Evolutionary conservation across 2,113 vertebrate genomes (phyloP).

Genomic region (Mormyrus lacerda): DNA sequence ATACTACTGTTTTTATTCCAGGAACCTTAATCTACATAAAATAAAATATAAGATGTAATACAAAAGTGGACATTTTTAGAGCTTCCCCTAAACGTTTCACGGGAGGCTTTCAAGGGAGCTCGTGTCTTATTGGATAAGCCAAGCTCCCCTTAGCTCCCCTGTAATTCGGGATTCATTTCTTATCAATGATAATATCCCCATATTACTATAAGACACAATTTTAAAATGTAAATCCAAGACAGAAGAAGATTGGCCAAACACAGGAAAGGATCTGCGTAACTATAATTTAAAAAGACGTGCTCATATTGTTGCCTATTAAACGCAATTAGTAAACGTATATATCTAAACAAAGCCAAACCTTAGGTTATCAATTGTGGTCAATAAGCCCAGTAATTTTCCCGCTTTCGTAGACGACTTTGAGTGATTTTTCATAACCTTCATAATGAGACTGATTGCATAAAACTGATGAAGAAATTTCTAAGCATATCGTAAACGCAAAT

Average conservation of each 20-base stretch:
- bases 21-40: too few species aligned
- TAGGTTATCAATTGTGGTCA: background rate
- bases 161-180: background rate
- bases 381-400: background rate
- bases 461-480: background rate
- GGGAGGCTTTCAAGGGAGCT: too few species aligned
- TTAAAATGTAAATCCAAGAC: background rate
- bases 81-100: too few species aligned
- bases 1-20: too few species aligned
- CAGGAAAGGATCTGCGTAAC: background rate
- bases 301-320: background rate
- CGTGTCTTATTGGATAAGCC: too few species aligned
- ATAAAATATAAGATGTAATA: too few species aligned
- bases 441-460: background rate
- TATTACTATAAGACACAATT: background rate
- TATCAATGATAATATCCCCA: background rate
- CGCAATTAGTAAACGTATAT: background rate
- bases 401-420: background rate
- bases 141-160: too few species aligned
- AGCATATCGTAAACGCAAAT: background rate
- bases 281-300: background rate
- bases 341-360: background rate
- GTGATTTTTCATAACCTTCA: background rate
- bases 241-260: background rate
- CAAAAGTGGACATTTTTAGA: too few species aligned